Evolutionary conservation across 2,888 invertebrate genomes (phyloP).

Genomic region (Hyalella azteca): DNA sequence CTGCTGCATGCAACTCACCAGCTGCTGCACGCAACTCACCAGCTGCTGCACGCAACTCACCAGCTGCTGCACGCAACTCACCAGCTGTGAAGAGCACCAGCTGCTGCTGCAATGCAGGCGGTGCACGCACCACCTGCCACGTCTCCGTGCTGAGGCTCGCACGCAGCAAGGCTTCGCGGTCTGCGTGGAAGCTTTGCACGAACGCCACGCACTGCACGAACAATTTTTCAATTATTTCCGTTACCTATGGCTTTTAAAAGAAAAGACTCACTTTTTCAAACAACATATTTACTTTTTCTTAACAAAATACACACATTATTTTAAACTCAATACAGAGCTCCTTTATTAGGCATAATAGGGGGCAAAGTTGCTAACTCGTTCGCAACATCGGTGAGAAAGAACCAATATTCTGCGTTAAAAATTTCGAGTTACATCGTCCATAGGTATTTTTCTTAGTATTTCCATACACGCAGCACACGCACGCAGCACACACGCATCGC

Average conservation of each 20-base stretch:
- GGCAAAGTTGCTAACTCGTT: too few species aligned
- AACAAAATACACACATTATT: too few species aligned
- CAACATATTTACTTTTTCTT: too few species aligned
- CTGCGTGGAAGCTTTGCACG: conserved; percentile 87
- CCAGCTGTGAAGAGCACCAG: conserved; percentile 72
- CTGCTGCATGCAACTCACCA: neutral
- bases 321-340: too few species aligned
- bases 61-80: conserved; percentile 53
- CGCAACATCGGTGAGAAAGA: too few species aligned
- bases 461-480: neutral
- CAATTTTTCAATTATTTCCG: too few species aligned
- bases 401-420: too few species aligned
- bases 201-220: conserved; percentile 69
- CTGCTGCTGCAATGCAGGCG: conserved; percentile 86
- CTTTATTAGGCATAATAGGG: too few species aligned
- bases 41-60: neutral
- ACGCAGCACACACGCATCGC: neutral
- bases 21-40: neutral
- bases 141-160: conserved; percentile 85
- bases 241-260: too few species aligned
- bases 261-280: too few species aligned
- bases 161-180: conserved; percentile 83
- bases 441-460: neutral
- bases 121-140: conserved; percentile 93
- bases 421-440: neutral